A percentile compares a stretch with the other conserved stretches of the same genome.
phyloP scores from a whole-genome alignment of 2,797 vertebrate genomes.

The Cryptoprocta ferox region DNA sequence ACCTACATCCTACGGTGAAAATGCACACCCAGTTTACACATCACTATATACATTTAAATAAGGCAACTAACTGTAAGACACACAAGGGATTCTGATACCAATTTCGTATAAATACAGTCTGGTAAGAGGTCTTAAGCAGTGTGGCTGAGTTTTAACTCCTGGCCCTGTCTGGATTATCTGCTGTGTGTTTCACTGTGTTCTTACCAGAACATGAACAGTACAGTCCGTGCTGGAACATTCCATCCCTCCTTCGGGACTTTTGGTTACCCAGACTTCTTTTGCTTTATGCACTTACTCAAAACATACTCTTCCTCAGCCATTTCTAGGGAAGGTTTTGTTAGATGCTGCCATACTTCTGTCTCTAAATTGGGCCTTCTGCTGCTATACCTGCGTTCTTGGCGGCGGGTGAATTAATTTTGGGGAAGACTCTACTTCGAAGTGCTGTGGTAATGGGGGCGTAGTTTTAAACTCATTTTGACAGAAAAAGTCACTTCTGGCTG shows the following conservation, averaged over 20 bases:
- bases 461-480: constrained; percentile 10
- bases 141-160: background rate
- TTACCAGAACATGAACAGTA: background rate
- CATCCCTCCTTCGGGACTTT: background rate
- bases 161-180: background rate
- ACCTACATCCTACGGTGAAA: background rate
- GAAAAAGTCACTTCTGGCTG: background rate
- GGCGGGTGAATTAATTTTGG: background rate
- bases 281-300: background rate
- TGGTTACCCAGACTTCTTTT: background rate
- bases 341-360: background rate
- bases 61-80: background rate
- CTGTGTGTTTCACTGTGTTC: background rate
- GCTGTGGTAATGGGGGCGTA: background rate
- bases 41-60: background rate
- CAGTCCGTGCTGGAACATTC: constrained; percentile 7
- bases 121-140: background rate
- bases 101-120: background rate
- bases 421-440: background rate
- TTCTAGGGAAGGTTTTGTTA: background rate
- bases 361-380: background rate
- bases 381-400: background rate
- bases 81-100: background rate
- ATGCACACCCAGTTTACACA: background rate
- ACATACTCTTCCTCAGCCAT: background rate